These are phyloP conservation scores for Lethocerus indicus DNA, from an alignment of 1,140 invertebrate species.

Conservation along the genomic window DNA sequence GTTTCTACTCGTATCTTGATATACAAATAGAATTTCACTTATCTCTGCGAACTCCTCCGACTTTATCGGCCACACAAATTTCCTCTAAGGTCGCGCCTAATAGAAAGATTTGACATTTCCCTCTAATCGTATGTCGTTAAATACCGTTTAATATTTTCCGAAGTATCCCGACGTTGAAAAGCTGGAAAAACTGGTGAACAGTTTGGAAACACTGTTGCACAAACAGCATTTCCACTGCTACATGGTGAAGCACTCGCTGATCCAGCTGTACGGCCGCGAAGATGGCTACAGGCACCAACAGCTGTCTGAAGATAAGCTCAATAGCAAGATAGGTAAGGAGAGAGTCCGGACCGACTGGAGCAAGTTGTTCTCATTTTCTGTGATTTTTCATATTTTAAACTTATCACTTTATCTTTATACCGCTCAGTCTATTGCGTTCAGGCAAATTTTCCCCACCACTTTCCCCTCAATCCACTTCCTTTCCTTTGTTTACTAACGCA, in stretches of 20 bases:
- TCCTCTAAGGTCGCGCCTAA: too few species aligned
- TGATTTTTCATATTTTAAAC: too few species aligned
- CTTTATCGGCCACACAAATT: too few species aligned
- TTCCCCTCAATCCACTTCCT: too few species aligned
- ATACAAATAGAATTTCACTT: neutral
- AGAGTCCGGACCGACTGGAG: too few species aligned
- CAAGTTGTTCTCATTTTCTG: too few species aligned
- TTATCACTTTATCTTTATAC: too few species aligned
- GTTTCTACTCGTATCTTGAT: neutral
- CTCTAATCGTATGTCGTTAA: neutral
- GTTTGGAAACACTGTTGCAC: constrained; percentile 48
- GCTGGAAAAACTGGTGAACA: constrained; percentile 40
- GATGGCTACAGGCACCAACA: constrained; percentile 33
- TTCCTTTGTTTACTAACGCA: too few species aligned
- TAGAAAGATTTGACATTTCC: too few species aligned
- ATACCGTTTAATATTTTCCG: neutral
- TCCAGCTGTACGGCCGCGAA: constrained; percentile 56
- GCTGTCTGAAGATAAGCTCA: constrained; percentile 34
- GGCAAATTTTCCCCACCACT: too few species aligned
- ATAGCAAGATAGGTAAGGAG: constrained; percentile 31
- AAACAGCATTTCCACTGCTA: constrained; percentile 66
- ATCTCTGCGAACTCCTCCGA: neutral
- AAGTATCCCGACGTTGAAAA: constrained; percentile 22
- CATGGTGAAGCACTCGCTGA: constrained; percentile 56
- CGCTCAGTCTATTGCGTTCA: too few species aligned